phyloP scores from a whole-genome alignment of 1,140 invertebrate genomes.

The Temnothorax longispinosus region DNA sequence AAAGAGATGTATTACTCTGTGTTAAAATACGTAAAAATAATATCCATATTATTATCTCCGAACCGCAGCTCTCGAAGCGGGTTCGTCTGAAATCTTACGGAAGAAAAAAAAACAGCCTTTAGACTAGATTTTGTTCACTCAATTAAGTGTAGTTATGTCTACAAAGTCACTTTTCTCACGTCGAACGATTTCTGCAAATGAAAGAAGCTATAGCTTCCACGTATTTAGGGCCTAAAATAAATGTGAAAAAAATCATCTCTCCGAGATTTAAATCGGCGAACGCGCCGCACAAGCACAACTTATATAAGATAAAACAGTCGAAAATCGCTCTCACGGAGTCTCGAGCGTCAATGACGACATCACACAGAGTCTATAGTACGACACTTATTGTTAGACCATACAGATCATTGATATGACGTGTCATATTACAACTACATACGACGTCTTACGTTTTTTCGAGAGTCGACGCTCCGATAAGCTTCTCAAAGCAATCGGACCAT shows the following conservation, averaged over 20 bases:
- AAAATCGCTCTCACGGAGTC: conserved; percentile 36
- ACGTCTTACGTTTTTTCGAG: conserved; percentile 38
- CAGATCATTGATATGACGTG: conserved; percentile 51
- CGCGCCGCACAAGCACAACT: conserved; percentile 10
- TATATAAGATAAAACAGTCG: conserved; percentile 39
- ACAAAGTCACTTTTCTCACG: not conserved
- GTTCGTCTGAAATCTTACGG: conserved; percentile 42
- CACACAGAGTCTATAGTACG: conserved; percentile 49
- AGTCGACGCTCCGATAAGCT: conserved; percentile 14
- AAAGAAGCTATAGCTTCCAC: conserved; percentile 22
- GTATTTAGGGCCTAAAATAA: not conserved
- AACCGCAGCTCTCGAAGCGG: conserved; percentile 1
- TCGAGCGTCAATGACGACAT: conserved; percentile 35
- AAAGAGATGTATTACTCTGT: conserved; percentile 2
- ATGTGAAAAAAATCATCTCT: conserved; percentile 24
- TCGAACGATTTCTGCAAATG: conserved; percentile 20
- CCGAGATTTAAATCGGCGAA: not conserved
- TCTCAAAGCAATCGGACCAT: conserved; percentile 25
- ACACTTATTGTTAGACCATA: conserved; percentile 43
- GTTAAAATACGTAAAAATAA: conserved; percentile 29
- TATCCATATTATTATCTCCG: conserved; percentile 26
- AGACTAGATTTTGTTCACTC: conserved; percentile 71
- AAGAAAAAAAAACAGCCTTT: conserved; percentile 69
- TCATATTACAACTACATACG: conserved; percentile 44
- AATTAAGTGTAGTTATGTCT: conserved; percentile 26